Evolutionary conservation across 2,797 vertebrate genomes (phyloP).

Genomic region (Pitangus sulphuratus): DNA sequence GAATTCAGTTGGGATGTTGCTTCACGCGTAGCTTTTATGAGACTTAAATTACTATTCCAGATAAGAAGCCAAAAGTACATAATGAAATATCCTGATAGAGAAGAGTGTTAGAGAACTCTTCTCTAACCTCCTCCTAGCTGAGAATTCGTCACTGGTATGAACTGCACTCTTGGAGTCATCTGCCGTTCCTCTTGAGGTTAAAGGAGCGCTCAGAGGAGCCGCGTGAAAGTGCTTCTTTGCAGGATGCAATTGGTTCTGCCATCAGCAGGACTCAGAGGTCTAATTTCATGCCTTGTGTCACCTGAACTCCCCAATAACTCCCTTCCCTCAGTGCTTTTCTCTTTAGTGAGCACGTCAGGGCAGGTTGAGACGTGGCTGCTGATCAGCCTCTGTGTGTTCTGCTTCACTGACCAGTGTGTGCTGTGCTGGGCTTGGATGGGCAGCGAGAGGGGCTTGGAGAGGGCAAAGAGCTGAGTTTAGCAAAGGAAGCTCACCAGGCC

Average conservation of each 20-base stretch:
- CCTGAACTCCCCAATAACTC: neutral
- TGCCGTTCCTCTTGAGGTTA: neutral
- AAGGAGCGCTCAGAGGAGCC: neutral
- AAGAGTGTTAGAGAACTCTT: neutral
- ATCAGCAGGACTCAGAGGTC: neutral
- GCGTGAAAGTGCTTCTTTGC: neutral
- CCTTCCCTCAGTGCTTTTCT: neutral
- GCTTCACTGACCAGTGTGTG: fast-evolving
- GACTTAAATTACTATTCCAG: neutral
- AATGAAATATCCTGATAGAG: neutral
- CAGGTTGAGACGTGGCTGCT: neutral
- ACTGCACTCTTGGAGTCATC: neutral
- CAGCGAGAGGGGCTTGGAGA: neutral
- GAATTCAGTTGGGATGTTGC: neutral
- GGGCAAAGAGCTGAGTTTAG: neutral
- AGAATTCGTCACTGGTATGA: neutral
- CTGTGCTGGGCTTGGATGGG: fast-evolving
- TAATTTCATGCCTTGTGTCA: neutral
- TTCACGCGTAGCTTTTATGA: neutral
- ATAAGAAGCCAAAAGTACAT: neutral
- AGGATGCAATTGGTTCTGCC: neutral
- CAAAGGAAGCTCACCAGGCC: neutral
- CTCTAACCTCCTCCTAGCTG: neutral
- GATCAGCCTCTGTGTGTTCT: fast-evolving
- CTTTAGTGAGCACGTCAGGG: neutral